Base-by-base conservation (phyloP, 2,797 vertebrate genomes). In the Varecia variegata region DNA sequence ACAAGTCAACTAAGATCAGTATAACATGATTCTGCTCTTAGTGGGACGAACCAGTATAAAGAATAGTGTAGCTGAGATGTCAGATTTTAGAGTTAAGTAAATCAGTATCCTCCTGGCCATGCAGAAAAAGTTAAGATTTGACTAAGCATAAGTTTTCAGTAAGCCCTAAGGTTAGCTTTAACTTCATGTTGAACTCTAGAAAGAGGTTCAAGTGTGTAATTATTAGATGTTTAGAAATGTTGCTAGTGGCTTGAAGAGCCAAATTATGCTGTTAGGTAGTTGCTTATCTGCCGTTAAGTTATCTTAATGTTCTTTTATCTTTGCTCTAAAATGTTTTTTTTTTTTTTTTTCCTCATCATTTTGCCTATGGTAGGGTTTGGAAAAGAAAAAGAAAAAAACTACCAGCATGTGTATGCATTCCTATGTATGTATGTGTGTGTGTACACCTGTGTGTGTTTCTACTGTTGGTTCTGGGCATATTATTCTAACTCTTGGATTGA, bases 111-210 rank as follows among this genome's bases (percentile, higher is more conserved):
- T 91, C 62, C n/a, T 47, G 50, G 21, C 7, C 11, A 85, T 62
- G 15, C 15, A 58, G 17, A 7, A 81, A 87, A 84, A 87, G 81
- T 93, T 79, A 88, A 90, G 47, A 85, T 93, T 88, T 92, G 71
- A 96, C 27, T 52, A 88, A 68, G 18, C 10, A 2, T 62, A 92
- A 88, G 9, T 88, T 94, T 88, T 90, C 52, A 77, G 20, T 86
- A 93, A 95, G 56, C 62, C 74, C 76, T 47, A 15, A 96, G 71
- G 71, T 94, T 12, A 96, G 54, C 40, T 90, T 96, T 90, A 90
- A 96, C 81, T 96, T 96, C 71, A 65, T 21, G 7, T 47, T 85
- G 85, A 96, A 93, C 77, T 82, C 47, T 82, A 45, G 74, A 94
- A 81, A 94, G 43, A 90, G 32, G 54, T 80, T 96, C 58, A 90